These are phyloP conservation scores for Harmothoe impar DNA, from an alignment of 2,888 invertebrate genomes.

Conservation along the genomic window DNA sequence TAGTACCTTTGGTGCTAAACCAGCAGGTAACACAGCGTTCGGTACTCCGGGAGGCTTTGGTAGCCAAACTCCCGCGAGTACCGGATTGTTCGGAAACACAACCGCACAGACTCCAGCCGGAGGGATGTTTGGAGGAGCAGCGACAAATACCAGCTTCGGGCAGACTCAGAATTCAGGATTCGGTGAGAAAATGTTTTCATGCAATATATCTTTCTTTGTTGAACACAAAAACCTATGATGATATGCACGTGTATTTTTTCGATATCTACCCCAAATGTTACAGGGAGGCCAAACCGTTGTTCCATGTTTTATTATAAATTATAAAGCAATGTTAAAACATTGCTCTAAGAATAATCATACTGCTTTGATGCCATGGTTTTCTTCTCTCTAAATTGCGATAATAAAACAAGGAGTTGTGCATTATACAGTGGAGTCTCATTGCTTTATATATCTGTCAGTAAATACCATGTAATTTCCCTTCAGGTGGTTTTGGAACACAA, in stretches of 20 bases:
- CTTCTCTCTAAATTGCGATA: too few relatives aligned
- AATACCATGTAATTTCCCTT: too few relatives aligned
- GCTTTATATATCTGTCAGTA: too few relatives aligned
- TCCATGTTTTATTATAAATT: neutral
- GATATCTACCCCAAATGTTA: neutral
- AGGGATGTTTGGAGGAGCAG: conserved; percentile 63
- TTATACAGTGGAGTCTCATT: too few relatives aligned
- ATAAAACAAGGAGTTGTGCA: too few relatives aligned
- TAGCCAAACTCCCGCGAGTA: conserved; percentile 55
- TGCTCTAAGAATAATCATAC: too few relatives aligned
- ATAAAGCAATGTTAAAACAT: too few relatives aligned
- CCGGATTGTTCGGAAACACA: conserved; percentile 64
- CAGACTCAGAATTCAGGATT: conserved; percentile 68
- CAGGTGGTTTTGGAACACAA: conserved; percentile 51
- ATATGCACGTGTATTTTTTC: neutral
- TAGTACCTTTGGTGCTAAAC: conserved; percentile 63
- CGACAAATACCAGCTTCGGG: conserved; percentile 47
- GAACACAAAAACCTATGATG: conserved; percentile 10
- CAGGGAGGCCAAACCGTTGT: neutral
- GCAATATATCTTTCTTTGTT: too few relatives aligned
- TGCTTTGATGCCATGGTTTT: too few relatives aligned
- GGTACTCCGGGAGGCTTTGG: conserved; percentile 62
- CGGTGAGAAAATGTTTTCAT: conserved; percentile 68
- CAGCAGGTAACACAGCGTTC: conserved; percentile 51
- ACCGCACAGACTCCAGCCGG: conserved; percentile 57